phyloP scores from a whole-genome alignment of 1,140 invertebrate species.

The Tetragonula clypearis region DNA sequence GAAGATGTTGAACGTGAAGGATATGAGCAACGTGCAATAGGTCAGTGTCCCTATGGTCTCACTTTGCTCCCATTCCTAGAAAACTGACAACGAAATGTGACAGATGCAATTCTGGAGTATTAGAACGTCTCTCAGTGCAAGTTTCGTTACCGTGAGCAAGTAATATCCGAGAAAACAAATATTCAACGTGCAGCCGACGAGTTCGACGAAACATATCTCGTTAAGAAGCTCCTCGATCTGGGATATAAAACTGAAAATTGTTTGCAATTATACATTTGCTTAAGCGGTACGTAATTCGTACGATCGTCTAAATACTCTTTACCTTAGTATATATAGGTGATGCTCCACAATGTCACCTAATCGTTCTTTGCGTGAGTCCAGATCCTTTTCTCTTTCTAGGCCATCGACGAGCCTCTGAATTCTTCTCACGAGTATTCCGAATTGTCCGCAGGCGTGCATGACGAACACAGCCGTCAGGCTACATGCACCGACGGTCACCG shows the following conservation, averaged over 20 bases:
- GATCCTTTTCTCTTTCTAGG: neutral
- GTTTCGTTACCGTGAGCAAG: constrained; percentile 66
- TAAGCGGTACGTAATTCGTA: neutral
- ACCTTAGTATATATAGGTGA: constrained; percentile 68
- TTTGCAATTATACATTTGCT: neutral
- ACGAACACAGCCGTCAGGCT: constrained; percentile 63
- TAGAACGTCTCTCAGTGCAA: no score
- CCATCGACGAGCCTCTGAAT: constrained; percentile 42
- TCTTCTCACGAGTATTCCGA: constrained; percentile 52
- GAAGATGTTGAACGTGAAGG: constrained; percentile 71
- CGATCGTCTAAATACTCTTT: neutral
- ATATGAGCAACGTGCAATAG: constrained; percentile 62
- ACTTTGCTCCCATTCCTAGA: constrained; percentile 70
- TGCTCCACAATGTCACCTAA: constrained; percentile 62
- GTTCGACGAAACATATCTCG: constrained; percentile 72
- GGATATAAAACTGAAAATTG: constrained; percentile 66
- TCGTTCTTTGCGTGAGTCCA: neutral
- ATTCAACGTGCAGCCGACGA: constrained; percentile 73
- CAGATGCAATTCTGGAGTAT: neutral
- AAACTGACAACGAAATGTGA: constrained; percentile 37
- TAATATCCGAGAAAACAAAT: constrained; percentile 75
- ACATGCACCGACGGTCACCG: constrained; percentile 56
- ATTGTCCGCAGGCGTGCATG: constrained; percentile 65
- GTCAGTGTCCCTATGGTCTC: constrained; percentile 61
- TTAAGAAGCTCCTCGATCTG: constrained; percentile 69